phyloP scores from a whole-genome alignment of 2,888 invertebrate genomes.

The Phyllotreta striolata region DNA sequence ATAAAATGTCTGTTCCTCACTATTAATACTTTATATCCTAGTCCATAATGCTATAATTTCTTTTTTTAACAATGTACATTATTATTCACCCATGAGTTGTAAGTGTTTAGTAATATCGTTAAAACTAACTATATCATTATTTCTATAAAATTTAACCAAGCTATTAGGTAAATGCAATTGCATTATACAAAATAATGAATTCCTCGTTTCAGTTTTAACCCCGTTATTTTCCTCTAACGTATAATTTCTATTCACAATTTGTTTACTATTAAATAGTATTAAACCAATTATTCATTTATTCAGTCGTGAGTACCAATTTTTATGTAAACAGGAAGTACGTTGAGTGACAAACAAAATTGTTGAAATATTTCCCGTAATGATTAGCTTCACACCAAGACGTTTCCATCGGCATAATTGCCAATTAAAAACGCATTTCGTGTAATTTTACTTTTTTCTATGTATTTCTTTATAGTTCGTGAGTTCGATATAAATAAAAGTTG shows the following conservation, averaged over 20 bases:
- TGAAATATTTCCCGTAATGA: constrained; percentile 20
- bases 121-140: neutral
- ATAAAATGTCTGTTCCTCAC: too few species aligned
- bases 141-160: neutral
- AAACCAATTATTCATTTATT: constrained; percentile 23
- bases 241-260: constrained; percentile 17
- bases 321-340: constrained; percentile 26
- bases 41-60: too few species aligned
- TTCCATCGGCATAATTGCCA: constrained; percentile 10
- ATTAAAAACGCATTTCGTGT: constrained; percentile 21
- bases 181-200: constrained; percentile 8
- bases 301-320: constrained; percentile 17
- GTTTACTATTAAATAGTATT: constrained; percentile 23
- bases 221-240: constrained; percentile 7
- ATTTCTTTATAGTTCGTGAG: neutral
- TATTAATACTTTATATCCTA: too few species aligned
- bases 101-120: too few species aligned
- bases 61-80: too few species aligned
- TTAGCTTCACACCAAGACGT: constrained; percentile 8
- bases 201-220: neutral
- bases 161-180: too few species aligned
- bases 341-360: constrained; percentile 24
- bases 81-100: too few species aligned
- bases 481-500: neutral
- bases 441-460: neutral